Base-by-base conservation (phyloP, 2,888 invertebrate genomes). In the Chloroclysta siterata region DNA sequence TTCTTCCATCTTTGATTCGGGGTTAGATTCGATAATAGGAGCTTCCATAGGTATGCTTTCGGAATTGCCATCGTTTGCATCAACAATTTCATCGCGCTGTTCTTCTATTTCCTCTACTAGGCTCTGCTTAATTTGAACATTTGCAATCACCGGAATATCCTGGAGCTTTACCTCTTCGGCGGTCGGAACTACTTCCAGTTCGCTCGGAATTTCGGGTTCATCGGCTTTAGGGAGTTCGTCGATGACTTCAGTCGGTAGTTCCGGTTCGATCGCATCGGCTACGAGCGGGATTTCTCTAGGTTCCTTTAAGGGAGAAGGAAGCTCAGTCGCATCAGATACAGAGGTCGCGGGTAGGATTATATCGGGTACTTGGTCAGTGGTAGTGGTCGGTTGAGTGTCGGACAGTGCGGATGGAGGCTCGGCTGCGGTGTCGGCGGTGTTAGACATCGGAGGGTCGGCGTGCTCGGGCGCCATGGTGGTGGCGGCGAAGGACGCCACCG, bases 401-500 rank as follows among this genome's bases (percentile, higher is more conserved):
- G 79, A 74, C 72, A 77, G 80, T 74, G 82, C 71, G 69, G 77
- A 75, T 61, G 77, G 81, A 80, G 84, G 75, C 73, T 82, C 75
- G 73, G 80, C 81, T 79, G 80, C 75, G 73, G 82, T 82, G 78
- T 85, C 88, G 78, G 88, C 79, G 75, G 85, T 84, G 83, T 88
- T 89, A 87, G 83, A 79, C 81, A 87, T 86, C 81, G 88, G 86
- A 89, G 90, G 85, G 72, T 86, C 87, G 76, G 88, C 82, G 81
- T 74, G 83, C 79, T 92, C 92, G 76, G 89, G 94, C 83, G 95
- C 95, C 94, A 95, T 95, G 71, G 95, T 95, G 82, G 94, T 94
- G 82, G 94, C 95, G 86, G 95, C 96, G 88, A 96, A 96, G 78
- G 95, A 95, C 86, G 94, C 95, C 91, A 96, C 95, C 89, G 95